Percentiles rank a stretch among this genome's conserved stretches.
These are phyloP conservation scores for Nomada flava DNA, from an alignment of 2,888 invertebrate species.

Conservation along the genomic window DNA sequence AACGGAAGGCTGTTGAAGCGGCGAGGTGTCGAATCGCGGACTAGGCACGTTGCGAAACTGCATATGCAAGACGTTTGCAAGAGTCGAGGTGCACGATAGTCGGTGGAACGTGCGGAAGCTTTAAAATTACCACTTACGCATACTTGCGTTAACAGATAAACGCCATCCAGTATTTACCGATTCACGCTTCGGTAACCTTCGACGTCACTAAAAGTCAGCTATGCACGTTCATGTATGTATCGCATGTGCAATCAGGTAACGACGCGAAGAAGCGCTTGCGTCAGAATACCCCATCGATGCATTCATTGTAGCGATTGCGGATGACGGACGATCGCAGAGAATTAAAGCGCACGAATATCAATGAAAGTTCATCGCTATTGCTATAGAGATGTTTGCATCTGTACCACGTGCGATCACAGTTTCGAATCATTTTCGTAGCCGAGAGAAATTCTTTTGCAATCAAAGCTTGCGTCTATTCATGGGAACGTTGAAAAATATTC, in stretches of 20 bases:
- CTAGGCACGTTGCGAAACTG: conserved; percentile 4
- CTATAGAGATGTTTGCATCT: no score
- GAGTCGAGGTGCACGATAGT: neutral
- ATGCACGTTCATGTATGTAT: conserved; percentile 20
- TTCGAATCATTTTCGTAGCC: no score
- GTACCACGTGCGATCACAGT: no score
- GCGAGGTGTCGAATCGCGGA: conserved; percentile 11
- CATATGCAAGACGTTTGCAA: conserved; percentile 21
- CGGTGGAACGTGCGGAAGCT: conserved; percentile 31
- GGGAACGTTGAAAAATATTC: no score
- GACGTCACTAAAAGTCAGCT: conserved; percentile 48
- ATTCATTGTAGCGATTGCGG: conserved; percentile 56
- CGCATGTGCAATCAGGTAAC: conserved; percentile 37
- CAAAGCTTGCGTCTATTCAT: no score
- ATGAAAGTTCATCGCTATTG: no score
- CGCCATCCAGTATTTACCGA: conserved; percentile 59
- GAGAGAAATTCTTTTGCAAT: no score
- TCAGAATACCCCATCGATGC: conserved; percentile 29
- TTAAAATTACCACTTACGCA: conserved; percentile 54
- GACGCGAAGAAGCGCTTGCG: conserved; percentile 29
- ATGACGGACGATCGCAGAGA: conserved; percentile 10
- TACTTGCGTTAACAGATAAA: conserved; percentile 47
- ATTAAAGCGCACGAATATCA: neutral
- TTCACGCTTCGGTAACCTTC: conserved; percentile 61
- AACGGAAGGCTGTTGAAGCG: neutral